These are phyloP conservation scores for Hydroisotoma schaefferi DNA, from an alignment of 2,888 invertebrate species.

Conservation along the genomic window DNA sequence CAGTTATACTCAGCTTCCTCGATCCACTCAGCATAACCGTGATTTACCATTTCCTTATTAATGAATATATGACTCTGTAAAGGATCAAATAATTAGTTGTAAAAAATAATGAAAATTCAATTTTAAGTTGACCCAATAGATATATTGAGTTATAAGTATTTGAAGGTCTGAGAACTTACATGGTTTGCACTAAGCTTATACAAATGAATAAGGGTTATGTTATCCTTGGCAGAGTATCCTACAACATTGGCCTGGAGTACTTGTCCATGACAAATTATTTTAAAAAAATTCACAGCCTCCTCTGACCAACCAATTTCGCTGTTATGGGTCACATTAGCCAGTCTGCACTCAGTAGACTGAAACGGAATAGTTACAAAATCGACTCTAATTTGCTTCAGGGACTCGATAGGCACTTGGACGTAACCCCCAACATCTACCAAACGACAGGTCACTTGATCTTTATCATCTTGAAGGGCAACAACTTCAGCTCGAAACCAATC, in stretches of 20 bases:
- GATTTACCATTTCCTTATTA: slow-evolving; percentile 79
- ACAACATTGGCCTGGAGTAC: slow-evolving; percentile 84
- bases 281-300: slow-evolving; percentile 73
- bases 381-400: slow-evolving; percentile 84
- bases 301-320: slow-evolving; percentile 63
- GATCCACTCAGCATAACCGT: slow-evolving; percentile 75
- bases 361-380: slow-evolving; percentile 94
- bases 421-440: slow-evolving; percentile 96
- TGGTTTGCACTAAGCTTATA: slow-evolving; percentile 70
- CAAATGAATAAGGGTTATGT: slow-evolving; percentile 75
- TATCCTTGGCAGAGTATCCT: slow-evolving; percentile 69
- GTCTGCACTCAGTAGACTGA: slow-evolving; percentile 91
- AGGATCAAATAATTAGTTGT: slow-evolving; percentile 4
- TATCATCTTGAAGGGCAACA: slow-evolving; percentile 60
- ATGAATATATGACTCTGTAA: slow-evolving; percentile 56
- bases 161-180: slow-evolving; percentile 56
- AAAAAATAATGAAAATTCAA: slow-evolving; percentile 10
- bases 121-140: neutral
- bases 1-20: slow-evolving; percentile 29
- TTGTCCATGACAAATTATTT: slow-evolving; percentile 74
- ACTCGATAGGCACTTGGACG: slow-evolving; percentile 68
- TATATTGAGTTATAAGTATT: neutral
- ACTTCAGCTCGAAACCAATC: slow-evolving; percentile 90
- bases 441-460: slow-evolving; percentile 68
- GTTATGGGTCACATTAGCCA: slow-evolving; percentile 82